A percentile compares a stretch with the other conserved stretches of the same genome.
Evolutionary conservation across 1,140 invertebrate genomes (phyloP).

Genomic region (Rhopalosiphum maidis): DNA sequence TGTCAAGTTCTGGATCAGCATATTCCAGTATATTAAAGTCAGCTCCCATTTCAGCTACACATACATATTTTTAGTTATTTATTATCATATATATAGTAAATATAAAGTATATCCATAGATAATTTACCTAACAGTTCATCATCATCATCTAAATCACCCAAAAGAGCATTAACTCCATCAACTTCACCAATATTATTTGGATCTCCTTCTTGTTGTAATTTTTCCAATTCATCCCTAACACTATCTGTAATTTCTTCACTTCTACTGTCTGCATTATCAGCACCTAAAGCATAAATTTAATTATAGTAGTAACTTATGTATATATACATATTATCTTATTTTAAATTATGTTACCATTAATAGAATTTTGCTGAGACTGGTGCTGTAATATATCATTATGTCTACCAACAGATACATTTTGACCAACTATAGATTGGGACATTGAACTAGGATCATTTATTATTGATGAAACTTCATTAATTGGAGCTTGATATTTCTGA

Average conservation of each 20-base stretch:
- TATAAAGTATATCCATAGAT: not conserved
- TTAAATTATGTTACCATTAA: conserved; percentile 12
- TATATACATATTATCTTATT: not conserved
- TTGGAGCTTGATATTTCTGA: conserved; percentile 41
- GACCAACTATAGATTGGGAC: conserved; percentile 24
- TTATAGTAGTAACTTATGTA: conserved; percentile 4
- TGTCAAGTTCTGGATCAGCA: conserved; percentile 91
- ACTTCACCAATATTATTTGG: conserved; percentile 73
- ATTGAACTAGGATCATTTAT: conserved; percentile 50
- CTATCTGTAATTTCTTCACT: conserved; percentile 76
- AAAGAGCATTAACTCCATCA: conserved; percentile 76
- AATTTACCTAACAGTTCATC: conserved; percentile 80
- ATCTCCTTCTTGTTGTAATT: conserved; percentile 75
- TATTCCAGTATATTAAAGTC: conserved; percentile 96
- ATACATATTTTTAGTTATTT: conserved; percentile 61
- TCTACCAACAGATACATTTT: conserved; percentile 48
- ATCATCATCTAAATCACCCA: conserved; percentile 83
- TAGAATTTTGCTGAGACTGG: conserved; percentile 51
- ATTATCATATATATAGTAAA: conserved; percentile 58
- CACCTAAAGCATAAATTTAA: conserved; percentile 30
- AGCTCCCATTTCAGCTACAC: conserved; percentile 82
- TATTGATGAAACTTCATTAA: conserved; percentile 52
- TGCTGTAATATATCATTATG: conserved; percentile 45
- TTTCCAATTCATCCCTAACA: conserved; percentile 79
- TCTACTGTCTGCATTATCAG: conserved; percentile 59